Evolutionary conservation across 1,140 invertebrate genomes (phyloP), one percentile per base, ranked within the genome.

Genomic region (Nymphalis io): DNA sequence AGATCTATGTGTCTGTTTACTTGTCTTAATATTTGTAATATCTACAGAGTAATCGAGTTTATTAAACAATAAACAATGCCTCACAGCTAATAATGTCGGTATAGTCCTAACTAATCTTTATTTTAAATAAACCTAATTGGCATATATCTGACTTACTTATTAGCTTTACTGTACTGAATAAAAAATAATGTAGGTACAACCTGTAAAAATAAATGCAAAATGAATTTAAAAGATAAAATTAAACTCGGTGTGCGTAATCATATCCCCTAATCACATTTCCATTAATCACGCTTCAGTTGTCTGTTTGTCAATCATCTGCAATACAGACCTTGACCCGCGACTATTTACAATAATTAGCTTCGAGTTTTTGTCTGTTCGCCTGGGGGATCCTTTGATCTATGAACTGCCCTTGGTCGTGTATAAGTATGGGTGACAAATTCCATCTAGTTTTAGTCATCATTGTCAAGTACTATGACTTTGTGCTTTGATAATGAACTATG

Each of bases 261-360:
- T 64, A n/a, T n/a, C 39, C 65, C 58, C 65, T 75, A 71, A 73
- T 78, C 71, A 75, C 62, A 75, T 73, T 68, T 58, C 55, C 68
- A 78, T 78, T 73, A 75, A 78, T 78, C 76, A 78, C 66, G 59
- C 48, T 69, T 60, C 65, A 69, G 53, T 71, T 73, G 66, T 73
- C 46, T 12, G 64, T 68, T 57, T 74, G 67, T 73, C 72, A 64
- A 74, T 74, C 58, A 63, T 21, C 18, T 23, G 13, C 10, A 10
- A n/a, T 44, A 13, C 12, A 10, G 27, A 59, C 70, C 76, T 72
- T 78, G 72, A 72, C 73, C 69, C 60, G 46, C 38, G 55, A 21
- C 55, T 60, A 18, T 48, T 64, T 67, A 53, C 23, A 33, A 57
- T 75, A 69, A 78, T 73, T 74, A 75, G 18, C 64, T 8, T n/a